phyloP scores from a whole-genome alignment of 2,888 invertebrate species.

The Drosophila austrosaltans region DNA sequence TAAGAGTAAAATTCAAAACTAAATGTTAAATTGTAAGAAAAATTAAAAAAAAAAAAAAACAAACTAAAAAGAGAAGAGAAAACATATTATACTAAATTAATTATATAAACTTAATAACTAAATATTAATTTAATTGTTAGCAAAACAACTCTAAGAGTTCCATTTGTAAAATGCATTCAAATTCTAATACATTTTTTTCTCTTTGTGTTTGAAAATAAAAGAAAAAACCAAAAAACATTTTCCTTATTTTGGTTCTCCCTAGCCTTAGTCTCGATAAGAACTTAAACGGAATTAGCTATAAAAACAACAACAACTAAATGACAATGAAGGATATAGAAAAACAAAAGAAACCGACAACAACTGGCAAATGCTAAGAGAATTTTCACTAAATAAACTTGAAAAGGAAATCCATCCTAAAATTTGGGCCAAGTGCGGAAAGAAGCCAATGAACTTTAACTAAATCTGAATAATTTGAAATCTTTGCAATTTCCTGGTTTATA shows the following conservation, averaged over 20 bases:
- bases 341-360: slow-evolving; percentile 6
- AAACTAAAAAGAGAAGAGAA: slow-evolving; percentile 10
- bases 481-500: too few relatives aligned
- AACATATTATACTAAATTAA: slow-evolving; percentile 36
- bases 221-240: background rate
- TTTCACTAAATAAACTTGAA: slow-evolving; percentile 16
- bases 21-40: slow-evolving; percentile 1
- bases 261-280: slow-evolving; percentile 2
- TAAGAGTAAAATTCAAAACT: slow-evolving; percentile 3
- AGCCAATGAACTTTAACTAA: background rate
- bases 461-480: background rate
- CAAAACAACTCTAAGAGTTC: slow-evolving; percentile 76
- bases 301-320: background rate
- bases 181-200: slow-evolving; percentile 28
- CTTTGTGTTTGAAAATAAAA: background rate
- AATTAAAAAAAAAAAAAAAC: background rate
- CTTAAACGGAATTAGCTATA: slow-evolving; percentile 15
- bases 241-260: slow-evolving; percentile 27
- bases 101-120: slow-evolving; percentile 16
- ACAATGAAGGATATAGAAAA: slow-evolving; percentile 24
- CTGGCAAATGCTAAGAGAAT: slow-evolving; percentile 1
- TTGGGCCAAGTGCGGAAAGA: background rate
- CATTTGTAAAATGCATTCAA: slow-evolving; percentile 76
- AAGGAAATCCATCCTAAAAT: slow-evolving; percentile 1
- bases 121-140: slow-evolving; percentile 6